Conservation (phyloP, 2,888 invertebrate genomes). For the Ophion ventricosus region DNA sequence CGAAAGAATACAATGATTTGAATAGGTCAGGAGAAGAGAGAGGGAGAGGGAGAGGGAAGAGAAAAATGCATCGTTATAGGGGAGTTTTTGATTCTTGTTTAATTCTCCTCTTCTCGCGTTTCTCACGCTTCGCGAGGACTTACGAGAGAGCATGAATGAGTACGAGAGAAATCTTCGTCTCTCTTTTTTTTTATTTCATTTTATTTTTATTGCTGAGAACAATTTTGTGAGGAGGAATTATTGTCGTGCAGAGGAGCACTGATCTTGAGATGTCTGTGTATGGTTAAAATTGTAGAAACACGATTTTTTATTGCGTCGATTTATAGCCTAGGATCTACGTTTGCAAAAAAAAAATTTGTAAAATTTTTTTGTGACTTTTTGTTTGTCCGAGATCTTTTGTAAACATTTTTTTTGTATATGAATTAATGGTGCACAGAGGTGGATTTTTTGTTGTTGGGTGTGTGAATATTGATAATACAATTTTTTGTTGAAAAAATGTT, state of each 20-base stretch:
- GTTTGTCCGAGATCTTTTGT: no score
- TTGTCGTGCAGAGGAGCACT: neutral
- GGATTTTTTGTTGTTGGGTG: no score
- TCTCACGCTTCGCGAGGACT: constrained; percentile 20
- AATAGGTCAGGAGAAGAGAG: constrained; percentile 27
- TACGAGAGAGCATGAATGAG: neutral
- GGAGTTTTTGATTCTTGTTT: constrained; percentile 39
- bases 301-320: no score
- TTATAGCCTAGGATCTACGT: no score
- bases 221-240: neutral
- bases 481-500: no score
- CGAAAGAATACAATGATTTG: constrained; percentile 36
- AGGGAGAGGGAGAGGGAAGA: constrained; percentile 22
- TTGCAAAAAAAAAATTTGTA: no score
- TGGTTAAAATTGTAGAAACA: no score
- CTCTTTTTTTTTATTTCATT: neutral
- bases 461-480: no score
- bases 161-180: neutral
- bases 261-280: neutral
- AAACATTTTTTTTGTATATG: no score
- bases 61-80: constrained; percentile 22
- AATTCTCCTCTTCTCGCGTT: constrained; percentile 16
- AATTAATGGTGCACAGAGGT: no score
- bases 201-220: neutral
- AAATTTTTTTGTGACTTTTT: no score